Conservation (phyloP, 2,888 invertebrate genomes). For the Nephrotoma flavescens region DNA sequence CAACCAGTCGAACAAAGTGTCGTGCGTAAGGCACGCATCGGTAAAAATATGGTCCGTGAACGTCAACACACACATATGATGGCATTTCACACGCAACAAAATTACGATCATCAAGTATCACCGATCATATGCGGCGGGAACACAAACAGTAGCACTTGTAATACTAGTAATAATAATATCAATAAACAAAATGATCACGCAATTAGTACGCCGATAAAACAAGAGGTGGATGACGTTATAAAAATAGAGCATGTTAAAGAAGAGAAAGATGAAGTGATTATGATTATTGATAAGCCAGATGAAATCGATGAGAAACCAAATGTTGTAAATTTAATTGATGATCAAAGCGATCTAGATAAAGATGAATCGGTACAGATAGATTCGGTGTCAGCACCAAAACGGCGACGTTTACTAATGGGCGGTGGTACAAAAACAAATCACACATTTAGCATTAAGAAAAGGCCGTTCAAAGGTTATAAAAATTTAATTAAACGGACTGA, state of each 20-base stretch:
- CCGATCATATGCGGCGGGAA: neutral
- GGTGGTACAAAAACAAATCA: neutral
- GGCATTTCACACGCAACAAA: constrained; percentile 21
- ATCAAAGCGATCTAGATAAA: neutral
- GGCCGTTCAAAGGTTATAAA: constrained; percentile 29
- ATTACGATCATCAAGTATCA: constrained; percentile 12
- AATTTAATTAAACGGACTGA: constrained; percentile 31
- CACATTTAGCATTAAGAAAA: constrained; percentile 19
- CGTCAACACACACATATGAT: constrained; percentile 18
- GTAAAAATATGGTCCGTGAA: constrained; percentile 54
- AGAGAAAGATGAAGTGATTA: constrained; percentile 21
- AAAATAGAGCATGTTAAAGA: constrained; percentile 31
- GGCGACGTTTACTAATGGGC: neutral
- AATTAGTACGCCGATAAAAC: neutral
- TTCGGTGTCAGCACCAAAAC: neutral
- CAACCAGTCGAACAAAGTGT: constrained; percentile 11
- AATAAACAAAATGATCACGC: constrained; percentile 5
- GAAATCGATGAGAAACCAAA: neutral
- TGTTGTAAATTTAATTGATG: neutral
- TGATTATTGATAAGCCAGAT: constrained; percentile 8
- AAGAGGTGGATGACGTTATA: constrained; percentile 16
- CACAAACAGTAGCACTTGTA: constrained; percentile 11
- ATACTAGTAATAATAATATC: constrained; percentile 11
- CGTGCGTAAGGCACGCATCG: constrained; percentile 39
- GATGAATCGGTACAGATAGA: neutral